Conservation (phyloP, 2,888 invertebrate genomes). For the Portevinia maculata region DNA sequence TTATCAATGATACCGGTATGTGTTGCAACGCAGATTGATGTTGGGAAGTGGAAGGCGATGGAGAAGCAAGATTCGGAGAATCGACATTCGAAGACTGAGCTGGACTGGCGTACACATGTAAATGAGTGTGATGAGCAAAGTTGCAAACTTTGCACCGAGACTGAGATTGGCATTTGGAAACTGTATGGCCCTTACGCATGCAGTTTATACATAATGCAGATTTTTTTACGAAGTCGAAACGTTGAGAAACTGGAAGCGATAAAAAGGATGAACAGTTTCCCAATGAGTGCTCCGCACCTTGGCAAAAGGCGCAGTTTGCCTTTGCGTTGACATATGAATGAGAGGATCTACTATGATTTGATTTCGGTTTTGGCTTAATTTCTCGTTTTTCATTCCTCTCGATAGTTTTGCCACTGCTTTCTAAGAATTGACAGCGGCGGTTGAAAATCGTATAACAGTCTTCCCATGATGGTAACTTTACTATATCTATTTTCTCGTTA, state of each 20-base stretch:
- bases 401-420: neutral
- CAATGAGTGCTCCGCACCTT: constrained; percentile 6
- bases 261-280: constrained; percentile 13
- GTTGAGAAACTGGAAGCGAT: constrained; percentile 7
- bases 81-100: neutral
- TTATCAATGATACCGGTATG: too few species aligned
- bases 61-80: neutral
- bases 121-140: too few species aligned
- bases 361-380: neutral
- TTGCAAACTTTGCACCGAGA: constrained; percentile 12
- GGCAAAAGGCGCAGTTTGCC: neutral
- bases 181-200: too few species aligned
- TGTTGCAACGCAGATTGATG: too few species aligned
- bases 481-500: neutral
- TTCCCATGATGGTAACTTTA: constrained; percentile 30
- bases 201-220: too few species aligned
- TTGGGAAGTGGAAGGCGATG: neutral
- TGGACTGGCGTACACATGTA: neutral
- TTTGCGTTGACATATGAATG: too few species aligned
- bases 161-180: too few species aligned
- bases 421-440: constrained; percentile 30
- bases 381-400: too few species aligned
- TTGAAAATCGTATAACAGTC: constrained; percentile 20
- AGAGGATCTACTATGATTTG: neutral
- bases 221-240: too few species aligned